phyloP scores from a whole-genome alignment of 2,113 vertebrate genomes.

The Antechinus flavipes region DNA sequence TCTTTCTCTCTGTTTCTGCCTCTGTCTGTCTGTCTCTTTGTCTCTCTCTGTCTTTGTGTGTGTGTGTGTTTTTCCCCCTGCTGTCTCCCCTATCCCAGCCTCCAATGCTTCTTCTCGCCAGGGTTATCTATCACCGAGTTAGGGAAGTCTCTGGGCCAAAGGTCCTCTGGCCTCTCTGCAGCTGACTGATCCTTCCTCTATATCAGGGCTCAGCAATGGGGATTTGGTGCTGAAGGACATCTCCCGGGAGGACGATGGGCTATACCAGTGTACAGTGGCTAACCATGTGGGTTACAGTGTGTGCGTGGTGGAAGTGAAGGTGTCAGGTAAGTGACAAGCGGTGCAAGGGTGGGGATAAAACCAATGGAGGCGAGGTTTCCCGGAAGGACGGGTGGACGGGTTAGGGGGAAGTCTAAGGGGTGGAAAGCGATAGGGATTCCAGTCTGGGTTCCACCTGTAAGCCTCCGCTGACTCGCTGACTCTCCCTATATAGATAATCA shows the following conservation, averaged over 20 bases:
- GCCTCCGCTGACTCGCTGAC: background rate
- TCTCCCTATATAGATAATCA: background rate
- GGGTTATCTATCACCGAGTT: background rate
- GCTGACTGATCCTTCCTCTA: background rate
- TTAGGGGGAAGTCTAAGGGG: background rate
- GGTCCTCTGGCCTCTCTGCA: accelerated
- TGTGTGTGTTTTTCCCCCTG: background rate
- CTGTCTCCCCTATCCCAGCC: background rate
- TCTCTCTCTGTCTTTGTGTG: too few species aligned
- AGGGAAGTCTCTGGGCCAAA: background rate
- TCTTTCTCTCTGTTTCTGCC: too few species aligned
- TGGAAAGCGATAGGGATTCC: background rate
- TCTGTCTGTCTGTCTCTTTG: too few species aligned
- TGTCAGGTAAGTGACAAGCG: conserved; percentile 47
- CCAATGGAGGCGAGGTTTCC: background rate
- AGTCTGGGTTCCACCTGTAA: background rate
- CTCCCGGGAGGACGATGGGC: conserved; percentile 83
- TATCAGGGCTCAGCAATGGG: conserved; percentile 73
- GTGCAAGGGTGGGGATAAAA: background rate
- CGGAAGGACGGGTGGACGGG: background rate
- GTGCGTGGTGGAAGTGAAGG: conserved; percentile 85
- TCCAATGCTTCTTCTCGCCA: background rate
- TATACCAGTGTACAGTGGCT: conserved; percentile 88
- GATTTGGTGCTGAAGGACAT: conserved; percentile 89
- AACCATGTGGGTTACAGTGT: conserved; percentile 88